Evolutionary conservation across 2,113 vertebrate genomes (phyloP).

Genomic region (Ursus arctos): DNA sequence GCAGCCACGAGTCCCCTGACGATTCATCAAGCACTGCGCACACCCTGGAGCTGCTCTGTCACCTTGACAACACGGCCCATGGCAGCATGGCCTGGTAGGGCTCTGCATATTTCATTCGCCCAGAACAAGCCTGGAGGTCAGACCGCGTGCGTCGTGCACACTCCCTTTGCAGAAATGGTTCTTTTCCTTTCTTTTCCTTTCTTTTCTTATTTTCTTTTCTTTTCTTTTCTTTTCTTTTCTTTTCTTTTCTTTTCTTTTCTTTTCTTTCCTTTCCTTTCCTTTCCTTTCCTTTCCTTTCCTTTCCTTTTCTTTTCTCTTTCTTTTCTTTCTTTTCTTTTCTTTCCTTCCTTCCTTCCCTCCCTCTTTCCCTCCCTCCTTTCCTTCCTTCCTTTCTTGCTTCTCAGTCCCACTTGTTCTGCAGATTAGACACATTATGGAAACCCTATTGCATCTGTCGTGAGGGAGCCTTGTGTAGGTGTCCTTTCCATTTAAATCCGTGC

Average conservation of each 20-base stretch:
- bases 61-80: slow-evolving; percentile 95
- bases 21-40: slow-evolving; percentile 97
- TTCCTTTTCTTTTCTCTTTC: no score
- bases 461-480: slow-evolving; percentile 37
- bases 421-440: slow-evolving; percentile 43
- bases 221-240: no score
- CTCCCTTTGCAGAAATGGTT: background rate
- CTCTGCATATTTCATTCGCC: slow-evolving; percentile 85
- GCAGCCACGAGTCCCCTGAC: slow-evolving; percentile 97
- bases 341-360: background rate
- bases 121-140: slow-evolving; percentile 70
- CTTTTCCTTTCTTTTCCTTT: no score
- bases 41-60: slow-evolving; percentile 98
- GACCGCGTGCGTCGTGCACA: slow-evolving; percentile 52
- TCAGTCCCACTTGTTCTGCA: slow-evolving; percentile 57
- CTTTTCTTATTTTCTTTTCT: no score
- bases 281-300: background rate
- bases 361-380: background rate
- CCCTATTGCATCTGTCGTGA: background rate
- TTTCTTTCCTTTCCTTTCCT: background rate
- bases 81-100: slow-evolving; percentile 97
- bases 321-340: no score
- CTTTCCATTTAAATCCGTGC: background rate
- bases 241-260: no score
- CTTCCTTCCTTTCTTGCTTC: background rate